These are phyloP conservation scores for Lathronympha strigana DNA, from an alignment of 2,888 invertebrate species.

Conservation along the genomic window DNA sequence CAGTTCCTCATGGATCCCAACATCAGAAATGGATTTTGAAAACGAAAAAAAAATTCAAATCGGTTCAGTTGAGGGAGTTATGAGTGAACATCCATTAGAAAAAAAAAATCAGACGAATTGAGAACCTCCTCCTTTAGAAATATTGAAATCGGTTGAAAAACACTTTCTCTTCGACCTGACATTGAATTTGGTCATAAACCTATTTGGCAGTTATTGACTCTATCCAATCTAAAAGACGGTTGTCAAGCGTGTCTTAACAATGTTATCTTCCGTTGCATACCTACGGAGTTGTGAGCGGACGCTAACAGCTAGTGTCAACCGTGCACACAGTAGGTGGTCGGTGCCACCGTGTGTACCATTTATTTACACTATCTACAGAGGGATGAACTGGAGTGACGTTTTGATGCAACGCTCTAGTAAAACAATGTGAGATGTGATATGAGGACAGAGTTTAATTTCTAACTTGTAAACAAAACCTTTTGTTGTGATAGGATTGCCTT, in stretches of 20 bases:
- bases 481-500: background rate
- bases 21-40: no score
- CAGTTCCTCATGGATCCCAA: no score
- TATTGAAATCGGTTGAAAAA: no score
- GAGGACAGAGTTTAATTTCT: background rate
- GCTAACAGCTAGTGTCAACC: conserved; percentile 57
- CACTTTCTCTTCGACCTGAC: background rate
- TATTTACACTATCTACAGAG: conserved; percentile 31
- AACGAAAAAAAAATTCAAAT: no score
- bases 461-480: background rate
- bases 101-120: no score
- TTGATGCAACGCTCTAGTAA: conserved; percentile 20
- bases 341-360: conserved; percentile 46
- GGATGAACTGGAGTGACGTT: conserved; percentile 30
- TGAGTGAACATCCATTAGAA: no score
- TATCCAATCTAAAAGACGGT: conserved; percentile 19
- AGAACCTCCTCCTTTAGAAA: no score
- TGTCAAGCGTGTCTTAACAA: conserved; percentile 32
- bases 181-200: conserved; percentile 14
- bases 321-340: conserved; percentile 50
- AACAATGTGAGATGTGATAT: conserved; percentile 18
- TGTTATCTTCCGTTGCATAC: conserved; percentile 37
- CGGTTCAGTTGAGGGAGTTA: no score
- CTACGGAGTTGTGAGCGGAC: conserved; percentile 44
- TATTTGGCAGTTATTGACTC: conserved; percentile 24